Percentiles rank a stretch among this genome's conserved stretches.
phyloP scores from a whole-genome alignment of 2,797 vertebrate species.

The Coracias cyanogaster region DNA sequence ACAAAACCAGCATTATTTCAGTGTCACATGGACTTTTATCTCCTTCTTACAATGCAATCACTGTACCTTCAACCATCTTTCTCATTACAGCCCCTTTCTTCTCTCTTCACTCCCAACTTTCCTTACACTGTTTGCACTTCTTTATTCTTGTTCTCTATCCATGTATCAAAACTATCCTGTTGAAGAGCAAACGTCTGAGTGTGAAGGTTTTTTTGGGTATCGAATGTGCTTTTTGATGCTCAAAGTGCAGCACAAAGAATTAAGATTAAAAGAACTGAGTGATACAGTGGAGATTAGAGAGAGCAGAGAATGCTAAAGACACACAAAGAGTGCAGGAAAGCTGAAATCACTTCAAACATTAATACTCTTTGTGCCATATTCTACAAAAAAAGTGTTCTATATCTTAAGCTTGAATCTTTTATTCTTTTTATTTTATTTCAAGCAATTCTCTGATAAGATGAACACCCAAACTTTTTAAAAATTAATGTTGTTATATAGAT shows the following conservation, averaged over 20 bases:
- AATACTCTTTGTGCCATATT: slow-evolving; percentile 38
- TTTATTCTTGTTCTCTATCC: slow-evolving; percentile 52
- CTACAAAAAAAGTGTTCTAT: slow-evolving; percentile 24
- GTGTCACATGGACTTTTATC: not conserved
- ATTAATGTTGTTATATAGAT: slow-evolving; percentile 21
- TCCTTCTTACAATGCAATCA: not conserved
- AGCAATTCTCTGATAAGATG: slow-evolving; percentile 41
- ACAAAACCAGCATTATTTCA: not conserved
- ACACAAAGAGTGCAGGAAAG: slow-evolving; percentile 33
- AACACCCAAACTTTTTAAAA: slow-evolving; percentile 36
- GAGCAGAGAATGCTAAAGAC: slow-evolving; percentile 38
- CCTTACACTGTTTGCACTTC: slow-evolving; percentile 44
- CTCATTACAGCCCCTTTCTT: slow-evolving; percentile 55
- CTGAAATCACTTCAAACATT: slow-evolving; percentile 67
- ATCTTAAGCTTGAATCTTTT: slow-evolving; percentile 42
- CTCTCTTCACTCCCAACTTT: slow-evolving; percentile 7
- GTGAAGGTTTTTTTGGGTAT: slow-evolving; percentile 30
- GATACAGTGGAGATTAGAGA: slow-evolving; percentile 70
- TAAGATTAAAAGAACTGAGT: slow-evolving; percentile 64
- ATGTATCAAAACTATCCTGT: slow-evolving; percentile 33
- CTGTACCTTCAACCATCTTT: not conserved
- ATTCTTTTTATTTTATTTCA: slow-evolving; percentile 56
- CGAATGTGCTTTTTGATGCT: slow-evolving; percentile 49
- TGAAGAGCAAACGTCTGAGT: slow-evolving; percentile 53
- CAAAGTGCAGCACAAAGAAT: slow-evolving; percentile 70